Conservation (phyloP, 2,113 vertebrate genomes). For the Lamprotornis superbus region DNA sequence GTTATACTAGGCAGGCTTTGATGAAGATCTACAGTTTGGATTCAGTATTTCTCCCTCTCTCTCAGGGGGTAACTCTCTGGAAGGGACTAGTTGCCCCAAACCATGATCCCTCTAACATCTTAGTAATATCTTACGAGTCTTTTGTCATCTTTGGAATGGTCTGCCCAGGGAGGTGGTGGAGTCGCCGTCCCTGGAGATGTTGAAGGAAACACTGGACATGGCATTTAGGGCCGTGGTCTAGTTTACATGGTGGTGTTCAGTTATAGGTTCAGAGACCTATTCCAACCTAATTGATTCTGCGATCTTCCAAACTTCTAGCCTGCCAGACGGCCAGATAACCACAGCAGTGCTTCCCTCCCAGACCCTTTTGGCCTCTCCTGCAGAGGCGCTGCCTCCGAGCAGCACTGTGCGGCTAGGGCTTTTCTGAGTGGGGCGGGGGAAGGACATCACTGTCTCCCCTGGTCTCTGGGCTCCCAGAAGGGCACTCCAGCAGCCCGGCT, state of each 20-base stretch:
- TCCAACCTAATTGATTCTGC: background rate
- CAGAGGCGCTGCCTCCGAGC: background rate
- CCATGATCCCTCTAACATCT: fast-evolving
- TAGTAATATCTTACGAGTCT: background rate
- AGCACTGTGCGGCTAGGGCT: background rate
- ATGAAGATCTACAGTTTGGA: background rate
- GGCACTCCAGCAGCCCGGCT: fast-evolving
- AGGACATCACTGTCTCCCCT: fast-evolving
- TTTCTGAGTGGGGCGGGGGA: fast-evolving
- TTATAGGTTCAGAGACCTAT: background rate
- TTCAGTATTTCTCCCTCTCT: background rate
- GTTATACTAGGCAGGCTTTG: background rate
- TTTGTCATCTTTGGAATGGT: background rate
- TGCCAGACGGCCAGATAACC: background rate
- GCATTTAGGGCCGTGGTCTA: background rate
- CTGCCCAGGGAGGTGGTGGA: background rate
- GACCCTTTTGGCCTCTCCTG: background rate
- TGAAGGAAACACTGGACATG: background rate
- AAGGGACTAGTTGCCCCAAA: background rate
- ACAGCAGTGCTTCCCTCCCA: background rate
- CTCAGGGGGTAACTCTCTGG: fast-evolving
- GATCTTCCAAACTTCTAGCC: background rate
- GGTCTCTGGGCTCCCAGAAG: too few relatives aligned
- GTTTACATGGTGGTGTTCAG: too few relatives aligned
- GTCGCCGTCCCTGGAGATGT: background rate